A percentile compares a stretch with the other conserved stretches of the same genome.
Evolutionary conservation across 2,113 vertebrate genomes (phyloP).

Genomic region (Zosterops japonicus): DNA sequence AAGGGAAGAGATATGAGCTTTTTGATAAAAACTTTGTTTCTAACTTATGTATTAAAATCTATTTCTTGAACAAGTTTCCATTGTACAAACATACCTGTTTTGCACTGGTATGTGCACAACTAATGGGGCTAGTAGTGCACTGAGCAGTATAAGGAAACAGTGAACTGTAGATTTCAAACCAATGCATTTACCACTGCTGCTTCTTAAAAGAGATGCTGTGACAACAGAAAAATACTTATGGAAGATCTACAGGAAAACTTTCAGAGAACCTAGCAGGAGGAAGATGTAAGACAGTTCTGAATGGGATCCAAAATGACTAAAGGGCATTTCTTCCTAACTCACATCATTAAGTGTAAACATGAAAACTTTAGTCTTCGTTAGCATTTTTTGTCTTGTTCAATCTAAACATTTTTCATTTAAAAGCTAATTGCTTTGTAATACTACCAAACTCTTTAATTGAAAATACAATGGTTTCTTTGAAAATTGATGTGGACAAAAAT

Average conservation of each 20-base stretch:
- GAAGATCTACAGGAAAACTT: background rate
- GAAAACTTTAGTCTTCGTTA: background rate
- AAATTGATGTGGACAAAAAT: slow-evolving; percentile 25
- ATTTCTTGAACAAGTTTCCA: background rate
- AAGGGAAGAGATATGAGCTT: background rate
- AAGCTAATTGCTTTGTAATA: background rate
- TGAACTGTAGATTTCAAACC: background rate
- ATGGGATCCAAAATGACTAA: background rate
- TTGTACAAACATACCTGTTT: background rate
- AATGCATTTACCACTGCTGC: background rate
- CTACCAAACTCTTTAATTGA: background rate
- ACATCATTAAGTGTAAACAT: background rate
- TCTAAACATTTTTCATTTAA: background rate
- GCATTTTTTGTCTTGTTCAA: background rate
- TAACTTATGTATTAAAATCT: background rate
- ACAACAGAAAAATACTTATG: background rate
- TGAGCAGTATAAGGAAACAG: background rate
- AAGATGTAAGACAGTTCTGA: background rate
- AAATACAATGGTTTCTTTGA: slow-evolving; percentile 24
- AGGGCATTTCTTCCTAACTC: background rate
- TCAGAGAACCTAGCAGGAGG: background rate
- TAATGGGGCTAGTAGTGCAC: background rate
- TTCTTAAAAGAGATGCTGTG: background rate
- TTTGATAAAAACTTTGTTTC: background rate
- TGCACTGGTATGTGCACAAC: background rate